phyloP scores from a whole-genome alignment of 2,797 vertebrate genomes.

The Micrastur ruficollis region DNA sequence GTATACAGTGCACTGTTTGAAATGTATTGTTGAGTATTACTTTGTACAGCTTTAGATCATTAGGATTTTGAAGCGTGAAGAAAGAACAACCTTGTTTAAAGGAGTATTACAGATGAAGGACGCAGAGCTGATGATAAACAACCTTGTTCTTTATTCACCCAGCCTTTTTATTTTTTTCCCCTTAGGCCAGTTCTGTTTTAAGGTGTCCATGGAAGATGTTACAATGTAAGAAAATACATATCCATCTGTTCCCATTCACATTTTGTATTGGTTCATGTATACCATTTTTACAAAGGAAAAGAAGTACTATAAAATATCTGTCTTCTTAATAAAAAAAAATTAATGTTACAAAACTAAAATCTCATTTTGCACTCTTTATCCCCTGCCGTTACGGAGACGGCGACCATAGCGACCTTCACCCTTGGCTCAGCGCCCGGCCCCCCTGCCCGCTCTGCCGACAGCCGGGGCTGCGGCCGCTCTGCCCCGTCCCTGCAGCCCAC shows the following conservation, averaged over 20 bases:
- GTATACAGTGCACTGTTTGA: slow-evolving; percentile 98
- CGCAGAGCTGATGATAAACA: slow-evolving; percentile 79
- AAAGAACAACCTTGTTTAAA: slow-evolving; percentile 86
- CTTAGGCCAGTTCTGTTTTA: slow-evolving; percentile 88
- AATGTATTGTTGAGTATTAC: slow-evolving; percentile 94
- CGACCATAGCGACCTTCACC: accelerated
- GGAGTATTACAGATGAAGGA: slow-evolving; percentile 72
- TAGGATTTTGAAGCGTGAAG: slow-evolving; percentile 84
- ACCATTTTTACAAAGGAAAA: slow-evolving; percentile 98
- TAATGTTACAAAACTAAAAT: slow-evolving; percentile 89
- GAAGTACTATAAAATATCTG: slow-evolving; percentile 96
- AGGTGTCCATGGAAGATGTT: slow-evolving; percentile 91
- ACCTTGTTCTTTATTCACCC: slow-evolving; percentile 83
- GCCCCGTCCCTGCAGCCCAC: too few relatives aligned
- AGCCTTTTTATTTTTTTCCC: slow-evolving; percentile 72
- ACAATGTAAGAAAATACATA: slow-evolving; percentile 89
- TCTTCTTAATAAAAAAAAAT: slow-evolving; percentile 99
- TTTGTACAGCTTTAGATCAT: slow-evolving; percentile 92
- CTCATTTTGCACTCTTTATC: slow-evolving; percentile 53
- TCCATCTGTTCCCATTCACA: slow-evolving; percentile 91
- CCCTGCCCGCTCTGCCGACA: too few relatives aligned
- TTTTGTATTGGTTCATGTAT: slow-evolving; percentile 99
- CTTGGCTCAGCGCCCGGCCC: not conserved
- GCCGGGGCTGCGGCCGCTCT: too few relatives aligned
- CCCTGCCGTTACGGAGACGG: accelerated